These are phyloP conservation scores for Anagrus nilaparvatae DNA, from an alignment of 1,140 invertebrate species.

Conservation along the genomic window DNA sequence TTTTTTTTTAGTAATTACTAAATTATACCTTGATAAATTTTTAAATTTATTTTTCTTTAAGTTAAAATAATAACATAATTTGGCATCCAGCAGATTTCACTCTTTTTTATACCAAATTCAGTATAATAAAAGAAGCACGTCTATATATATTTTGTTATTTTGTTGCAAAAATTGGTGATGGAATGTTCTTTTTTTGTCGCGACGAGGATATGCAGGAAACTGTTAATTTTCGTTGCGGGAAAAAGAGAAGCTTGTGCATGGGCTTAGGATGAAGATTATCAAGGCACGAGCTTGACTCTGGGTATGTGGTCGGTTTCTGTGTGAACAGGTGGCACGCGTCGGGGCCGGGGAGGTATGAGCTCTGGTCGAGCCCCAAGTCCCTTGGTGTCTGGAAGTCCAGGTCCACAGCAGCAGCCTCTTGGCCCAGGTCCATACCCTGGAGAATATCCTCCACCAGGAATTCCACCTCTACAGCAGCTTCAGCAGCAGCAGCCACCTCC, in stretches of 20 bases:
- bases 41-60: too few relatives aligned
- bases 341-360: slow-evolving; percentile 39
- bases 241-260: slow-evolving; percentile 5
- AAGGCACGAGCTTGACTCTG: slow-evolving; percentile 41
- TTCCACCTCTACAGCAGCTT: slow-evolving; percentile 30
- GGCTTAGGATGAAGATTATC: too few relatives aligned
- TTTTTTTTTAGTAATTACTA: too few relatives aligned
- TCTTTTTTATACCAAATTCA: too few relatives aligned
- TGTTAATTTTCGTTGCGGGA: slow-evolving; percentile 4
- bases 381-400: slow-evolving; percentile 17
- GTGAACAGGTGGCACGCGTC: slow-evolving; percentile 40
- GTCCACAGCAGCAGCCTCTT: background rate
- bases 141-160: slow-evolving; percentile 20
- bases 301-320: slow-evolving; percentile 43
- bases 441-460: slow-evolving; percentile 28
- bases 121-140: too few relatives aligned
- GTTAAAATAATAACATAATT: too few relatives aligned
- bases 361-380: slow-evolving; percentile 35
- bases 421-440: too few relatives aligned
- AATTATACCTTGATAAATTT: too few relatives aligned
- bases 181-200: slow-evolving; percentile 32
- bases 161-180: slow-evolving; percentile 28
- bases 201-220: slow-evolving; percentile 16
- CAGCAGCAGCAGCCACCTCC: slow-evolving; percentile 25
- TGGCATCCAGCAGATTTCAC: too few relatives aligned